A percentile compares a stretch with the other conserved stretches of the same genome.
phyloP scores from a whole-genome alignment of 2,113 vertebrate species.

The Pavo muticus region DNA sequence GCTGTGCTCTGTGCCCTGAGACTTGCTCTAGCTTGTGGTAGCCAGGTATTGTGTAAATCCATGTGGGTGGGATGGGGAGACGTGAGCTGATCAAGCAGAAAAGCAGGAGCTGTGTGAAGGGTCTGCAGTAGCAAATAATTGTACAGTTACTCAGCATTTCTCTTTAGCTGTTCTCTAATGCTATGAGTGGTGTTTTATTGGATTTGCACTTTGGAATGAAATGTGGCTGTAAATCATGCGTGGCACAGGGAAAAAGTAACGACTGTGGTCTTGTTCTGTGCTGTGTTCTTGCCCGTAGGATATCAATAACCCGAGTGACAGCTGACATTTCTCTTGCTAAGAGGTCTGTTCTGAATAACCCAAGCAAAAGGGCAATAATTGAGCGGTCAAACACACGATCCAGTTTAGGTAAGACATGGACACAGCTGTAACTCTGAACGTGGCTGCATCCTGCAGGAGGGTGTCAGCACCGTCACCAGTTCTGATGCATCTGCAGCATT shows the following conservation, averaged over 20 bases:
- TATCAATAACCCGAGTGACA: constrained; percentile 98
- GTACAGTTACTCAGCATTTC: neutral
- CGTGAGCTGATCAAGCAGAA: neutral
- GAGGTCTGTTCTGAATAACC: constrained; percentile 98
- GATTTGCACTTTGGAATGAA: neutral
- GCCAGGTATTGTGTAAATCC: neutral
- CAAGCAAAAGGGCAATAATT: constrained; percentile 97
- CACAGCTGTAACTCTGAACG: fast-evolving
- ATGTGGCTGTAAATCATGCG: constrained; percentile 11
- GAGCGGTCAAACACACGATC: constrained; percentile 97
- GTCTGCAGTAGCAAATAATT: neutral
- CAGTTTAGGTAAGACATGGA: constrained; percentile 88
- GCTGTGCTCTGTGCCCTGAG: neutral
- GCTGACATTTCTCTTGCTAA: constrained; percentile 99
- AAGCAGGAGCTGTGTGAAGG: neutral
- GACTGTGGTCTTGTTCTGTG: constrained; percentile 35
- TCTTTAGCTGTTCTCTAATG: neutral
- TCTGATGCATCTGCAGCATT: neutral
- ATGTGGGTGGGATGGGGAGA: neutral
- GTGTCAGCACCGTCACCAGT: neutral
- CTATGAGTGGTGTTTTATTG: neutral
- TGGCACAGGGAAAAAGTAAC: neutral
- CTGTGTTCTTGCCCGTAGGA: constrained; percentile 83
- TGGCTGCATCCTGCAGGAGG: neutral
- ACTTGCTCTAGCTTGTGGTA: fast-evolving